These are phyloP conservation scores for Mellilla xanthometata DNA, from an alignment of 2,888 invertebrate species.

Conservation along the genomic window DNA sequence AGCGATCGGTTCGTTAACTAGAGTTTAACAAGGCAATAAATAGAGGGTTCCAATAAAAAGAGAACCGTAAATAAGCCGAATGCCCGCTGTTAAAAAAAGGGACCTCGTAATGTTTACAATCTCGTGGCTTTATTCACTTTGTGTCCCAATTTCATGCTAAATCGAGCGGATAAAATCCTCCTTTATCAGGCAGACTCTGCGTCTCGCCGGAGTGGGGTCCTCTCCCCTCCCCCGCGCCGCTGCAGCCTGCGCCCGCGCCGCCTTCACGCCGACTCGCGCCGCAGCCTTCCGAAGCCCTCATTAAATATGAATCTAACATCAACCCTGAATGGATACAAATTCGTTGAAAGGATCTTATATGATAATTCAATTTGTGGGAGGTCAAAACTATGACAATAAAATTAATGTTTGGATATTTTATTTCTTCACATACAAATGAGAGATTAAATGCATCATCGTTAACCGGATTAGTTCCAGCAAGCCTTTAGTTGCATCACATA, in stretches of 20 bases:
- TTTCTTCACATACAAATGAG: conserved; percentile 6
- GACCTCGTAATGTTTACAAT: conserved; percentile 81
- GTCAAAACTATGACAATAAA: conserved; percentile 32
- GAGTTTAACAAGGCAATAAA: conserved; percentile 81
- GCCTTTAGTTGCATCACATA: not conserved
- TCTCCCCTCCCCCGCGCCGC: conserved; percentile 26
- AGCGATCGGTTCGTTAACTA: conserved; percentile 75
- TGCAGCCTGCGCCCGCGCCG: conserved; percentile 30
- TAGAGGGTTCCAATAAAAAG: conserved; percentile 74
- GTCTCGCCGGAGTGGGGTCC: conserved; percentile 63
- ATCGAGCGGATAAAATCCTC: conserved; percentile 80
- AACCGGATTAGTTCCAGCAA: conserved; percentile 10
- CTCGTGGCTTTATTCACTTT: conserved; percentile 83
- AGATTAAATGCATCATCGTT: conserved; percentile 13
- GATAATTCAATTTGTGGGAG: conserved; percentile 65
- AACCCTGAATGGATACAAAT: conserved; percentile 62
- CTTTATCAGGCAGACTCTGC: conserved; percentile 78
- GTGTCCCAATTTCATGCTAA: conserved; percentile 83
- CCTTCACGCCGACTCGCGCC: conserved; percentile 36
- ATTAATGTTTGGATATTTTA: conserved; percentile 18
- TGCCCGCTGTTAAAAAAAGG: conserved; percentile 76
- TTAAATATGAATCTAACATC: conserved; percentile 71
- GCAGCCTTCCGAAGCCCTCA: conserved; percentile 48
- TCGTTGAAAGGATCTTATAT: conserved; percentile 65
- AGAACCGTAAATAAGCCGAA: conserved; percentile 77